Base-by-base conservation (phyloP, 2,888 invertebrate genomes). In the Galerucella calmariensis region DNA sequence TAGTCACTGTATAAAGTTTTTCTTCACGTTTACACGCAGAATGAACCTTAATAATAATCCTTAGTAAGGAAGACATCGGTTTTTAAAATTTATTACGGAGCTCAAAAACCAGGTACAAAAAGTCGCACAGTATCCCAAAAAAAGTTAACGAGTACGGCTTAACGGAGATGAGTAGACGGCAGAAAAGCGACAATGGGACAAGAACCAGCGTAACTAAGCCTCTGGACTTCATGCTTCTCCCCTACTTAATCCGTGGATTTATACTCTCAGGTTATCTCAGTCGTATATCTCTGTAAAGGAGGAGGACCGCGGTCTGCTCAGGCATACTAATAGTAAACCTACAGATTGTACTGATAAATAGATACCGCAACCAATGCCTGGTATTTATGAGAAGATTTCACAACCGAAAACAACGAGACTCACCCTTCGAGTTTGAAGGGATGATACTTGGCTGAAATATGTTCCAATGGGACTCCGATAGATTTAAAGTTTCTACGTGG, bases 281-380 rank as follows among this genome's bases (percentile, higher is more conserved):
- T 84, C 86, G 86, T 87, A 87, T 87, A 87, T 87, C 87, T 87
- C 85, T 83, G 77, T 81, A 65, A 65, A 46, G 63, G 63, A 65
- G 76, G 85, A 84, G 85, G 85, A 83, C 84, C 85, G 85, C 82
- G 85, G 85, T 85, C 85, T 84, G 84, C 84, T 85, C 81, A 79
- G 84, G 87, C 86, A 87, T 87, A 86, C 86, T 87, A 87, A 87
- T 86, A 87, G 85, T 86, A 86, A 86, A 86, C 84, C 87, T 86
- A 85, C 87, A 87, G 86, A 87, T 87, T 87, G 85, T 82, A 81
- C 85, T 86, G 86, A 87, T 87, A 87, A 87, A 87, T 86, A 86
- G 86, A 85, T 85, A 86, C 86, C 86, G 82, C 86, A 85, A 83
- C 84, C 85, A 83, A 85, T 86, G 85, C 83, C 81, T 83, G 81